Percentiles rank a stretch among this genome's conserved stretches.
Conservation (phyloP, 2,888 invertebrate species). For the Ormyrus rosae region DNA sequence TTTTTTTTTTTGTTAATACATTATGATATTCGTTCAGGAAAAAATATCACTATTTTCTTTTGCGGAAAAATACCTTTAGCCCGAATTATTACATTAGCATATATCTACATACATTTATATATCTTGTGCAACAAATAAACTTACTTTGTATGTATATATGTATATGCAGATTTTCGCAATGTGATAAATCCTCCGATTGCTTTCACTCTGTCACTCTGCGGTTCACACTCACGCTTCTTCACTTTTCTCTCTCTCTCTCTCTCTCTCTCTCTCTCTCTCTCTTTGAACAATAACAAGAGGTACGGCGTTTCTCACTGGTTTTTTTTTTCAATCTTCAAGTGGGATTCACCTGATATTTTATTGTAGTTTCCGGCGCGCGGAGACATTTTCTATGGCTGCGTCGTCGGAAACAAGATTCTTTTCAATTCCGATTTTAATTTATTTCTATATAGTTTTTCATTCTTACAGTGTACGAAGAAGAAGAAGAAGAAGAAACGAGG, state of each 20-base stretch:
- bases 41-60: constrained; percentile 49
- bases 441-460: constrained; percentile 15
- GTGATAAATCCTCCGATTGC: constrained; percentile 36
- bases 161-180: constrained; percentile 42
- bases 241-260: constrained; percentile 14
- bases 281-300: constrained; percentile 48
- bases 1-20: too few species aligned
- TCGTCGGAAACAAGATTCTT: constrained; percentile 40
- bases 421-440: constrained; percentile 51
- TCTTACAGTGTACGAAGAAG: not conserved
- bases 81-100: constrained; percentile 43
- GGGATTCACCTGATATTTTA: constrained; percentile 29
- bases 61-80: constrained; percentile 47
- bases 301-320: constrained; percentile 40
- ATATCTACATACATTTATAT: constrained; percentile 49
- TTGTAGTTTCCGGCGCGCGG: constrained; percentile 36
- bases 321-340: constrained; percentile 5
- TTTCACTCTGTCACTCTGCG: constrained; percentile 12
- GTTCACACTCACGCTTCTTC: constrained; percentile 10
- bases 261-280: constrained; percentile 9
- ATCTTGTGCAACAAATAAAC: constrained; percentile 53
- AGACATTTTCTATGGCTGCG: constrained; percentile 8
- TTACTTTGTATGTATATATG: constrained; percentile 4
- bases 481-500: not conserved
- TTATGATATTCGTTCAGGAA: constrained; percentile 3